Evolutionary conservation across 2,797 vertebrate species (phyloP).

Genomic region (Galaxias olidus): DNA sequence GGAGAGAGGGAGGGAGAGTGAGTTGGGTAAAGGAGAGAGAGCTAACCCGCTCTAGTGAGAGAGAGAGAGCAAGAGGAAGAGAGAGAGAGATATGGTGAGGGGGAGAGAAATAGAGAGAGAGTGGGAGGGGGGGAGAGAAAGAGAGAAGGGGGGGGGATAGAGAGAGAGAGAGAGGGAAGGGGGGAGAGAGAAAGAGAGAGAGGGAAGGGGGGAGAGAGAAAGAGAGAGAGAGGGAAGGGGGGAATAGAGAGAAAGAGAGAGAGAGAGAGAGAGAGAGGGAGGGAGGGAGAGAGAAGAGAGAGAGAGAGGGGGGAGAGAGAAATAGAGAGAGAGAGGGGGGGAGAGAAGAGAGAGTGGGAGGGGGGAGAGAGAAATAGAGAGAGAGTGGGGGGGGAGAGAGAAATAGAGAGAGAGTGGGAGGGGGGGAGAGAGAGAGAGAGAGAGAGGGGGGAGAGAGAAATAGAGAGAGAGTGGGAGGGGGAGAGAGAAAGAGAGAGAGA

Average conservation of each 20-base stretch:
- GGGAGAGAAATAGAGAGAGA: not conserved
- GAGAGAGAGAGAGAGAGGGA: not conserved
- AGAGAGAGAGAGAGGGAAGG: not conserved
- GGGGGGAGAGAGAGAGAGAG: not conserved
- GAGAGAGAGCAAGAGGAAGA: not conserved
- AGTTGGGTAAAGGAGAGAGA: not conserved
- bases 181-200: not conserved
- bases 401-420: not conserved
- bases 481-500: no score
- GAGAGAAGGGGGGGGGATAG: no score
- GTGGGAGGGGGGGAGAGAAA: not conserved
- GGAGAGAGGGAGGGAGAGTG: not conserved
- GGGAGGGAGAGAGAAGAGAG: not conserved
- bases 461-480: not conserved
- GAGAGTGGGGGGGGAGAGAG: slow-evolving; percentile 15
- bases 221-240: not conserved
- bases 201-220: not conserved
- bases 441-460: not conserved
- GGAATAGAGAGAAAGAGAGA: not conserved
- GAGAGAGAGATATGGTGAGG: not conserved
- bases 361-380: not conserved
- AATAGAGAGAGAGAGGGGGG: not conserved
- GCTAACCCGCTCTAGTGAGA: no score
- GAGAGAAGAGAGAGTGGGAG: not conserved
- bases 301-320: not conserved